These are phyloP conservation scores for Acanthosepion esculentum DNA, from an alignment of 2,888 invertebrate species.

Conservation along the genomic window DNA sequence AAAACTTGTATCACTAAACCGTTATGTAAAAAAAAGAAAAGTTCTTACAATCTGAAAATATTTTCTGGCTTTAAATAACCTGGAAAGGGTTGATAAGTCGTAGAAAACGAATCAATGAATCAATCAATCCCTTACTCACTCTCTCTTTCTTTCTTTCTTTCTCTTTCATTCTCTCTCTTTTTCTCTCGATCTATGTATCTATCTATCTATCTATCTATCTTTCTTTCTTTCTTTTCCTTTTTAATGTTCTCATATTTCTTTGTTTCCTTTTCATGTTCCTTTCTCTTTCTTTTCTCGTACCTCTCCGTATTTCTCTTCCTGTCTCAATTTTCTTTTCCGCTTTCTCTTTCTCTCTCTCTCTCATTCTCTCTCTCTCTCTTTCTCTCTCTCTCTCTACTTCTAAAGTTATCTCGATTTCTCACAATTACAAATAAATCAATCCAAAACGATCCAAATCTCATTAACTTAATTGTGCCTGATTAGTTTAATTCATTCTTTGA, in stretches of 20 bases:
- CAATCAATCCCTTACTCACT: too few species aligned
- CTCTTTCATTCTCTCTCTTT: too few species aligned
- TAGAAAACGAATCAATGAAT: too few species aligned
- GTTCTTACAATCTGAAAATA: too few species aligned
- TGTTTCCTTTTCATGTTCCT: not conserved
- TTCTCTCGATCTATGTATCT: not conserved
- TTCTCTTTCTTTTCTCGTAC: not conserved
- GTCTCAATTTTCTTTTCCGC: not conserved
- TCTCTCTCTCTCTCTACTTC: not conserved
- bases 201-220: not conserved
- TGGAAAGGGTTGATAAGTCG: too few species aligned
- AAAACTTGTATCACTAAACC: too few species aligned
- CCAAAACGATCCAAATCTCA: not conserved
- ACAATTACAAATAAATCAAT: not conserved
- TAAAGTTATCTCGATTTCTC: not conserved
- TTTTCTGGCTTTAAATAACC: too few species aligned
- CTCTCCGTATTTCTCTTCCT: not conserved
- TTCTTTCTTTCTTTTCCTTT: too few species aligned
- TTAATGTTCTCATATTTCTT: not conserved
- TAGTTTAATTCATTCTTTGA: not conserved
- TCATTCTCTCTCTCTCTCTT: not conserved
- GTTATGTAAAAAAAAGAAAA: too few species aligned
- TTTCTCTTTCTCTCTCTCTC: not conserved
- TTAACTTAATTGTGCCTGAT: not conserved
- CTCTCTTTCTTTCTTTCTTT: too few species aligned